Percentiles rank a stretch among this genome's conserved stretches.
These are phyloP conservation scores for Gila orcuttii DNA, from an alignment of 2,113 vertebrate genomes.

Conservation along the genomic window DNA sequence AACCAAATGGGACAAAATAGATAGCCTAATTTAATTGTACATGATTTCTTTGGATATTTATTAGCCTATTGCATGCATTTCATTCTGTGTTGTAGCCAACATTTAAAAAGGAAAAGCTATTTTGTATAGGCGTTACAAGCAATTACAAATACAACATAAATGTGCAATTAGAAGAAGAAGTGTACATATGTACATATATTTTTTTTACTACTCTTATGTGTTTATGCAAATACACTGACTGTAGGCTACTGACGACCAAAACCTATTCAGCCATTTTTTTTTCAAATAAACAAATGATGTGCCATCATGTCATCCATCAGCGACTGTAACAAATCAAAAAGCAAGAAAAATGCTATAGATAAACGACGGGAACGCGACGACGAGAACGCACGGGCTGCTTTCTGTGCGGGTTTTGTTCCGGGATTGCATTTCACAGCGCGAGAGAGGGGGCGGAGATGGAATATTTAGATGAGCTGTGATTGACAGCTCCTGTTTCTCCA, in stretches of 20 bases:
- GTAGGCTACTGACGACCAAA: background rate
- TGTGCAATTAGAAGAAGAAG: background rate
- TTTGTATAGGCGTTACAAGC: background rate
- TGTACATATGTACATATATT: too few species aligned
- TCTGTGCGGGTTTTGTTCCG: slow-evolving; percentile 63
- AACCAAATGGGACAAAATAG: too few species aligned
- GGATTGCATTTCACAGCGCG: slow-evolving; percentile 69
- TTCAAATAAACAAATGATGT: background rate
- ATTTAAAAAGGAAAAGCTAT: background rate
- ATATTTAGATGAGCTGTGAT: slow-evolving; percentile 90
- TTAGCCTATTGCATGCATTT: background rate
- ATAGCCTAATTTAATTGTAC: background rate
- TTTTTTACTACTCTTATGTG: background rate
- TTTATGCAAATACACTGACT: background rate
- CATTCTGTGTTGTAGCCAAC: background rate
- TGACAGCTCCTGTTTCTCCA: slow-evolving; percentile 92
- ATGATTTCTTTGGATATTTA: too few species aligned
- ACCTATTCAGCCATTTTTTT: background rate
- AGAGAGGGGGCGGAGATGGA: slow-evolving; percentile 81
- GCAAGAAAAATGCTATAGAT: slow-evolving; percentile 4
- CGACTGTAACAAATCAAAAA: slow-evolving; percentile 1
- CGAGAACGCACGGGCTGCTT: background rate
- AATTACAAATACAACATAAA: background rate
- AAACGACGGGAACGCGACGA: background rate
- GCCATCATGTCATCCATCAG: slow-evolving; percentile 14